Evolutionary conservation across 2,888 invertebrate genomes (phyloP).

Genomic region (Thymelicus sylvestris): DNA sequence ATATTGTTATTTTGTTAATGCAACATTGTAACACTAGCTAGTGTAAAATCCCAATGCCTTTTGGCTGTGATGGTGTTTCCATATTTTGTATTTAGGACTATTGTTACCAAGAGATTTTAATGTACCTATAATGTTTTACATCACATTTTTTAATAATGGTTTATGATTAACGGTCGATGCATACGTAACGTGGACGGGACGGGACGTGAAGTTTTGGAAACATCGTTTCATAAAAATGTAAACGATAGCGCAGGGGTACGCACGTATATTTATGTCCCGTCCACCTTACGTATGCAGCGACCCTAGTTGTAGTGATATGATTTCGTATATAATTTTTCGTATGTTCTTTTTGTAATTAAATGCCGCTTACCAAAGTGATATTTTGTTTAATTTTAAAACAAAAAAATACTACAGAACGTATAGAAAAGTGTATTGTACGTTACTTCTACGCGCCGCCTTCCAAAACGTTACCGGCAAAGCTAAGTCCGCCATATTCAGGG

Average conservation of each 20-base stretch:
- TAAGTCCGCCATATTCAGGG: too few relatives aligned
- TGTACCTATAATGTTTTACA: conserved; percentile 44
- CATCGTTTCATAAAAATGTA: too few relatives aligned
- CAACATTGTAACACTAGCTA: not conserved
- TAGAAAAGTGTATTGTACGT: too few relatives aligned
- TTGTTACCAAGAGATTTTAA: conserved; percentile 54
- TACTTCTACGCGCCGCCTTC: too few relatives aligned
- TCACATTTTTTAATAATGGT: conserved; percentile 43
- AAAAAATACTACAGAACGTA: too few relatives aligned
- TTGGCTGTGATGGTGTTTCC: conserved; percentile 52
- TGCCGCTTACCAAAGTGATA: conserved; percentile 78
- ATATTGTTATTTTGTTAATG: conserved; percentile 3
- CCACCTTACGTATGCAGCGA: too few relatives aligned
- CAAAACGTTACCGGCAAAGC: too few relatives aligned
- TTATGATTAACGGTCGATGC: too few relatives aligned
- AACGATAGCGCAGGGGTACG: too few relatives aligned
- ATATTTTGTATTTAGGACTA: conserved; percentile 40
- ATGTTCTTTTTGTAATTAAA: conserved; percentile 75
- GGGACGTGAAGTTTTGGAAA: too few relatives aligned
- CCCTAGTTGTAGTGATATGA: conserved; percentile 49
- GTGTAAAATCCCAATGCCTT: conserved; percentile 43
- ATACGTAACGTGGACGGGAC: too few relatives aligned
- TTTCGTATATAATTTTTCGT: conserved; percentile 55
- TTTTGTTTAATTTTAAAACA: conserved; percentile 21
- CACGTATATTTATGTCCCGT: too few relatives aligned